Percentiles rank a stretch among this genome's conserved stretches.
Conservation (phyloP, 2,797 vertebrate genomes). For the Orientallactaga sibirica region DNA sequence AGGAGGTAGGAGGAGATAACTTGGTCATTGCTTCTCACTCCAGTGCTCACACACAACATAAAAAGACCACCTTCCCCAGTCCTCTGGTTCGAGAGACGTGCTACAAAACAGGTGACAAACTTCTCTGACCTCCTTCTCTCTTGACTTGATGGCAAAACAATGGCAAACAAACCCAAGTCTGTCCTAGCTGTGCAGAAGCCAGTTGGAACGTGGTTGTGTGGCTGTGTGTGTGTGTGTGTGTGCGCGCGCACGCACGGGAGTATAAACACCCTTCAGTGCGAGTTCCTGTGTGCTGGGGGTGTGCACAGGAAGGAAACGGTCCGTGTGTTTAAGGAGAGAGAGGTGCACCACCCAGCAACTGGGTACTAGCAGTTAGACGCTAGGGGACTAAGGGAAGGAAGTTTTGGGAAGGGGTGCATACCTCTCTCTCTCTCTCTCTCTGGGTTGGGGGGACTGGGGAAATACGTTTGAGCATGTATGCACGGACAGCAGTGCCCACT, state of each 20-base stretch:
- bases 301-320: not conserved
- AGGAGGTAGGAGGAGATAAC: slow-evolving; percentile 78
- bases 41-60: slow-evolving; percentile 77
- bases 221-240: not conserved
- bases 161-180: slow-evolving; percentile 51
- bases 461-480: not conserved
- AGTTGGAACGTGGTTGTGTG: not conserved
- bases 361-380: not conserved
- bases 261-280: not conserved
- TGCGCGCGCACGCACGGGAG: not conserved
- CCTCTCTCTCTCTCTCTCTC: not conserved
- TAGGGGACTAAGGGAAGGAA: not conserved
- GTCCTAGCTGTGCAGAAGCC: slow-evolving; percentile 43
- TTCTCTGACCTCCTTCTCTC: slow-evolving; percentile 63
- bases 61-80: slow-evolving; percentile 55
- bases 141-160: slow-evolving; percentile 67
- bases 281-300: not conserved
- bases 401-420: not conserved
- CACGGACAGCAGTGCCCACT: fast-evolving
- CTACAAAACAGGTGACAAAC: slow-evolving; percentile 62
- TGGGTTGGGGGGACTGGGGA: not conserved
- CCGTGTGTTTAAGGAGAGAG: not conserved
- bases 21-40: slow-evolving; percentile 81
- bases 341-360: not conserved
- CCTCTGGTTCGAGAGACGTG: slow-evolving; percentile 52